Evolutionary conservation across 2,113 vertebrate genomes (phyloP).

Genomic region (Malurus alboscapulatus): DNA sequence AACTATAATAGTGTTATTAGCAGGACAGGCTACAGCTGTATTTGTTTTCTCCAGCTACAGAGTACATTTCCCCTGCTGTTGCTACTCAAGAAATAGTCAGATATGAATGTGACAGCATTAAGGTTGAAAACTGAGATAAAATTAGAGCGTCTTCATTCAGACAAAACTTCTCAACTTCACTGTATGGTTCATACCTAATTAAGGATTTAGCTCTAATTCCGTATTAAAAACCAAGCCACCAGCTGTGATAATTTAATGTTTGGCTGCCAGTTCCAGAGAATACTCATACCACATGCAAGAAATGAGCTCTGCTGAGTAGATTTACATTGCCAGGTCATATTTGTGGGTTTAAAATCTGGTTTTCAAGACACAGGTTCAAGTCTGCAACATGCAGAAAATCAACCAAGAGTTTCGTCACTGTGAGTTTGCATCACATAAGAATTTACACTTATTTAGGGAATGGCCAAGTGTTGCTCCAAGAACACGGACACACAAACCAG

Average conservation of each 20-base stretch:
- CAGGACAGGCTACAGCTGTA: not conserved
- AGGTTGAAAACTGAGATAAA: not conserved
- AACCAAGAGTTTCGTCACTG: not conserved
- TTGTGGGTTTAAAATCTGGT: not conserved
- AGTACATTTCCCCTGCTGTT: not conserved
- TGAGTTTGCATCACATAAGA: not conserved
- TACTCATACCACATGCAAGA: not conserved
- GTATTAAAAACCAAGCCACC: not conserved
- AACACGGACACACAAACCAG: not conserved
- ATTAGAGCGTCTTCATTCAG: not conserved
- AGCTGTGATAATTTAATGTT: not conserved
- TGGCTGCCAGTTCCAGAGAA: not conserved
- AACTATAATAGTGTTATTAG: not conserved
- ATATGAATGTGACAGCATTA: not conserved
- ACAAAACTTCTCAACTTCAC: not conserved
- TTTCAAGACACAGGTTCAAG: not conserved
- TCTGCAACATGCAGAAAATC: not conserved
- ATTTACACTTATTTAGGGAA: not conserved
- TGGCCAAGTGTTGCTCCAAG: constrained; percentile 2
- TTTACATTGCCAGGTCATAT: not conserved
- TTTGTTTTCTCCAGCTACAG: not conserved
- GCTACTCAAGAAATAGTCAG: not conserved
- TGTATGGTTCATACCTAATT: not conserved
- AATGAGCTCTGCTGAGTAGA: not conserved
- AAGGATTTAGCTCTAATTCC: not conserved